phyloP scores from a whole-genome alignment of 1,140 invertebrate genomes.

The Cyclargus thomasi region DNA sequence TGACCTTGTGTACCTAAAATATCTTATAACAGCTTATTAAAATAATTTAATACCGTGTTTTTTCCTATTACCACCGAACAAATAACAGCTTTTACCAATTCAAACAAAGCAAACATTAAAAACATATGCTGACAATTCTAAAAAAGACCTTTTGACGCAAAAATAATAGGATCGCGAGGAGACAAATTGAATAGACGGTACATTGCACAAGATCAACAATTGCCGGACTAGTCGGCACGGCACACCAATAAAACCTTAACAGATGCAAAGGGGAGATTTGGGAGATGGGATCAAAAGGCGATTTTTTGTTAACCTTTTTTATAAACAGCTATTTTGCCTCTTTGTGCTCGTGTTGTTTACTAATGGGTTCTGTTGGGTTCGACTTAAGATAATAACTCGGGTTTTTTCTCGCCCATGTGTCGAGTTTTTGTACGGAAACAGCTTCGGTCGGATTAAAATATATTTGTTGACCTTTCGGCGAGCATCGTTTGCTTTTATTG shows the following conservation, averaged over 20 bases:
- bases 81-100: too few relatives aligned
- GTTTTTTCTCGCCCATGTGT: constrained; percentile 71
- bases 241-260: constrained; percentile 68
- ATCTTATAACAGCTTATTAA: neutral
- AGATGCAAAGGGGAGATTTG: constrained; percentile 47
- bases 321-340: constrained; percentile 70
- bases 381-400: constrained; percentile 73
- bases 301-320: constrained; percentile 71
- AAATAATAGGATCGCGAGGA: neutral
- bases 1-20: neutral
- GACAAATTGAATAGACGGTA: constrained; percentile 21
- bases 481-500: constrained; percentile 45
- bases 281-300: constrained; percentile 68
- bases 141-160: neutral
- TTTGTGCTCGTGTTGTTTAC: constrained; percentile 73
- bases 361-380: constrained; percentile 74
- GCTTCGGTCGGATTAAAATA: constrained; percentile 67
- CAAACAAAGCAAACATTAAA: neutral
- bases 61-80: neutral
- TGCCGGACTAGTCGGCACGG: constrained; percentile 48
- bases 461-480: constrained; percentile 68
- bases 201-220: constrained; percentile 41
- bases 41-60: neutral
- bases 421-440: constrained; percentile 62
- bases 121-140: neutral